A percentile compares a stretch with the other conserved stretches of the same genome.
Evolutionary conservation across 2,113 vertebrate genomes (phyloP).

Genomic region (Anas platyrhynchos): DNA sequence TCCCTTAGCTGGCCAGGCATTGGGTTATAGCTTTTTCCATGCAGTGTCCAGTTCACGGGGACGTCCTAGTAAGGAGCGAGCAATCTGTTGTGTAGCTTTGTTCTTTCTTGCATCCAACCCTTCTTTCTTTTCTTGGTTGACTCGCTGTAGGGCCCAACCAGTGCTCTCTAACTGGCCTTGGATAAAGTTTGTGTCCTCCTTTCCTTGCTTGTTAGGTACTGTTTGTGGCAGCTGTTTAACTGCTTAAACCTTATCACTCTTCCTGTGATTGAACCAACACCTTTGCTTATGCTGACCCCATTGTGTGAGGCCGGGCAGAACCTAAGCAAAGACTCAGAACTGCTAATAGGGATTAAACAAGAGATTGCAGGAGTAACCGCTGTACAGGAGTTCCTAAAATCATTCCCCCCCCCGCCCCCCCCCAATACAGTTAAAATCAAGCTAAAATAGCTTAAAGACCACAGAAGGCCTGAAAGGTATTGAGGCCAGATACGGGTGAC

Average conservation of each 20-base stretch:
- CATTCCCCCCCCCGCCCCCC: neutral
- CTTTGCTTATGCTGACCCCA: neutral
- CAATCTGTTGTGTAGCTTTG: neutral
- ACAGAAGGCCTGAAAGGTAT: fast-evolving
- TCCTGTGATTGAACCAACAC: neutral
- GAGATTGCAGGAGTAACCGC: neutral
- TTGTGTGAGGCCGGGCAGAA: neutral
- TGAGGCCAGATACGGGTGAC: neutral
- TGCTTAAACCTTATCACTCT: neutral
- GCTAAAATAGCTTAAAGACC: neutral
- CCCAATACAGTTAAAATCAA: neutral
- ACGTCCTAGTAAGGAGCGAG: neutral
- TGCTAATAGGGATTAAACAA: neutral
- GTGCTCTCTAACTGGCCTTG: neutral
- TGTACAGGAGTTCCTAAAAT: neutral
- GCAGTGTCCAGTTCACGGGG: neutral
- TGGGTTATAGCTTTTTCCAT: neutral
- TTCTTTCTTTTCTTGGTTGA: neutral
- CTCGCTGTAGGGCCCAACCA: neutral
- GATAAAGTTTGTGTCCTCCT: neutral
- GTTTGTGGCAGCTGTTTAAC: neutral
- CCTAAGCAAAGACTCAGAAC: neutral
- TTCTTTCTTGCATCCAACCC: neutral
- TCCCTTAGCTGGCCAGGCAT: neutral
- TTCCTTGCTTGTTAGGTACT: neutral